phyloP scores from a whole-genome alignment of 2,888 invertebrate species.

The Dichetophora obliterata region DNA sequence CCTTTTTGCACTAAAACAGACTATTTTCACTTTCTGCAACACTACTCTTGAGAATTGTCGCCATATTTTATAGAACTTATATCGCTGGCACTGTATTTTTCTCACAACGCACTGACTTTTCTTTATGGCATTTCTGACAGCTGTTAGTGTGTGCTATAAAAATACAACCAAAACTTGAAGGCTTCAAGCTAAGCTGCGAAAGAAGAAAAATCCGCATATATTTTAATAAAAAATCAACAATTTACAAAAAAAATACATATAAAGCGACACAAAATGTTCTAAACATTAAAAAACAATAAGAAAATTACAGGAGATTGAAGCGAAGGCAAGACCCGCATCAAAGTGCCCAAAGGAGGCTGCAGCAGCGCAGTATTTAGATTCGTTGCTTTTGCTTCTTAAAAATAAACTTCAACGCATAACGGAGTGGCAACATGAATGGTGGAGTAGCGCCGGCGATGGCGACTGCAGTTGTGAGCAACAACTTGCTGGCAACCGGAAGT shows the following conservation, averaged over 20 bases:
- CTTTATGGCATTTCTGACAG: not conserved
- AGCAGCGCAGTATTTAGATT: not conserved
- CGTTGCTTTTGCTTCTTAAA: not conserved
- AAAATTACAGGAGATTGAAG: not conserved
- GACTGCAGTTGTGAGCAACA: not conserved
- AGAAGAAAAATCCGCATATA: not conserved
- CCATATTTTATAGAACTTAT: not conserved
- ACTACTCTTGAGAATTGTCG: too few relatives aligned
- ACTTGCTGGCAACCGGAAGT: conserved; percentile 18
- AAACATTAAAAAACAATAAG: not conserved
- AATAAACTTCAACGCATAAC: not conserved
- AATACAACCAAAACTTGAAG: conserved; percentile 12
- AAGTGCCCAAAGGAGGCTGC: not conserved
- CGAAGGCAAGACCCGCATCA: not conserved
- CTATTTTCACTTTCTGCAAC: too few relatives aligned
- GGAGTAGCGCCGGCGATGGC: not conserved
- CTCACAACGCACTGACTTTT: not conserved
- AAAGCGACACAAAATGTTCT: not conserved
- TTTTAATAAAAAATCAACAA: conserved; percentile 5
- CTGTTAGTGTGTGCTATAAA: not conserved
- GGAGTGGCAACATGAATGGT: conserved; percentile 13
- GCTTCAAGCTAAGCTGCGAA: not conserved
- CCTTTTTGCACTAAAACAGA: too few relatives aligned
- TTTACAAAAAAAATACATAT: not conserved
- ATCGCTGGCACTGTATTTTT: not conserved